phyloP scores from a whole-genome alignment of 1,140 invertebrate species.

The Paralvinella palmiformis region DNA sequence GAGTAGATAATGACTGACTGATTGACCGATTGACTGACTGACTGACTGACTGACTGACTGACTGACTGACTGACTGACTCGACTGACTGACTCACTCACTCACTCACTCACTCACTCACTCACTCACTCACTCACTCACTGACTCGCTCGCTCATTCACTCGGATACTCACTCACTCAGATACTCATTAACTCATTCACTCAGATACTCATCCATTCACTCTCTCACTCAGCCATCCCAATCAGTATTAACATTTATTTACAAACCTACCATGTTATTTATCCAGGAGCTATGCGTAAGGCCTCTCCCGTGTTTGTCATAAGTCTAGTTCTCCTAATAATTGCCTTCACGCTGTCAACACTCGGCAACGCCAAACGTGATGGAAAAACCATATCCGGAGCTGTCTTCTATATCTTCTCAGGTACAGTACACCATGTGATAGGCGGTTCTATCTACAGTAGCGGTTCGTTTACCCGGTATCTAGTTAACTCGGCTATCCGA shows the following conservation, averaged over 20 bases:
- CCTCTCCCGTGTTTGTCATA: conserved; percentile 31
- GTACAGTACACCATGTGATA: conserved; percentile 25
- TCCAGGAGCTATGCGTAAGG: conserved; percentile 30
- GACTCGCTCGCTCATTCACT: too few relatives aligned
- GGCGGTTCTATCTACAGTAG: too few relatives aligned
- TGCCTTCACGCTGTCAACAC: conserved; percentile 28
- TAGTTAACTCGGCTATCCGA: too few relatives aligned
- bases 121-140: too few relatives aligned
- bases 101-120: too few relatives aligned
- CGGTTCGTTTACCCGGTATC: too few relatives aligned
- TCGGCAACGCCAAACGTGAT: conserved; percentile 33
- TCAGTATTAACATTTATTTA: neutral
- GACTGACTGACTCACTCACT: too few relatives aligned
- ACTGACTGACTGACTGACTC: too few relatives aligned
- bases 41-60: neutral
- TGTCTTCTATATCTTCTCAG: conserved; percentile 34
- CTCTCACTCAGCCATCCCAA: neutral
- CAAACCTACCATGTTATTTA: neutral
- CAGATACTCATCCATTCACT: neutral
- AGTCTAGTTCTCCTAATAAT: conserved; percentile 30
- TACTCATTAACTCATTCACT: neutral
- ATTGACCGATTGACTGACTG: neutral
- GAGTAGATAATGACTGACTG: neutral
- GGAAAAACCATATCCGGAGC: conserved; percentile 32
- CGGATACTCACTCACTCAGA: too few relatives aligned